A percentile compares a stretch with the other conserved stretches of the same genome.
These are phyloP conservation scores for Orthonychiurus folsomi DNA, from an alignment of 2,888 invertebrate species.

Conservation along the genomic window DNA sequence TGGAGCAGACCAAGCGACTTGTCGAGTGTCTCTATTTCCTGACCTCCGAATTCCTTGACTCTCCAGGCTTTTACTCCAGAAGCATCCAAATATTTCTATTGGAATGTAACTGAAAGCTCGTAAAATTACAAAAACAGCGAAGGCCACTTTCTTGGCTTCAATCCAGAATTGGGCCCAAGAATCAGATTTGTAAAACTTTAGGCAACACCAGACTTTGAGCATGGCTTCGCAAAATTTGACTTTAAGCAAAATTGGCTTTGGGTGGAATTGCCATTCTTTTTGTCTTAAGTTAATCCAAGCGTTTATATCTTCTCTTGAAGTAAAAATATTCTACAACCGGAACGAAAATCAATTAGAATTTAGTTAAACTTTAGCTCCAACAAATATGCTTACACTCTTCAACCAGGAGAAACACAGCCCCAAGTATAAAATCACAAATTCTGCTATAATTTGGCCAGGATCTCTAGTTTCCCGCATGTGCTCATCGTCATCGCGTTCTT, in stretches of 20 bases:
- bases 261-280: background rate
- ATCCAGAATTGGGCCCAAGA: background rate
- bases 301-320: background rate
- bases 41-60: conserved; percentile 15
- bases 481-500: background rate
- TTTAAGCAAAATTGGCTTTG: background rate
- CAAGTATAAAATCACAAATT: no score
- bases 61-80: background rate
- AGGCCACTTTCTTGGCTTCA: background rate
- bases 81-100: background rate
- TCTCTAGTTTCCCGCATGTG: no score
- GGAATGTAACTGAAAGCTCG: conserved; percentile 7
- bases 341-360: no score
- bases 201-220: background rate
- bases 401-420: no score
- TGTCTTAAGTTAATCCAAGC: background rate
- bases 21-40: conserved; percentile 1
- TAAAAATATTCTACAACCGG: background rate
- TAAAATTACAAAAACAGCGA: background rate
- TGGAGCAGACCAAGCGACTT: conserved; percentile 22
- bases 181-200: background rate
- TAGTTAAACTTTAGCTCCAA: no score
- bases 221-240: background rate
- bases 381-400: no score
- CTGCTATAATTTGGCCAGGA: background rate